phyloP scores from a whole-genome alignment of 2,888 invertebrate genomes.

The Chirona hameri region DNA sequence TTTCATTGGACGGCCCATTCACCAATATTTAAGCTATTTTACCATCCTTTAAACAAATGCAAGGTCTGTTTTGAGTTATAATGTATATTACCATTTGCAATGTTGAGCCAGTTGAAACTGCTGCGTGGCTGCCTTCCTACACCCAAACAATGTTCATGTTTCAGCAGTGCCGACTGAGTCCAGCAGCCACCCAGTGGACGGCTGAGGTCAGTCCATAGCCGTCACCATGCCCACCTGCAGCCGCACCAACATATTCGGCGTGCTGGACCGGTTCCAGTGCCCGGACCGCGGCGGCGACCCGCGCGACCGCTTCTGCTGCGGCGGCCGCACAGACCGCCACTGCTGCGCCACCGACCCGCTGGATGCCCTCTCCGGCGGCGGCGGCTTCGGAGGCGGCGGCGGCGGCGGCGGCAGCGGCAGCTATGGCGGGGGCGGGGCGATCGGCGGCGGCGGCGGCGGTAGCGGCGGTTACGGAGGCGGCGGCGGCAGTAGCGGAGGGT shows the following conservation, averaged over 20 bases:
- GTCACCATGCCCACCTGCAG: neutral
- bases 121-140: too few relatives aligned
- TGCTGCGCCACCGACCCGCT: conserved; percentile 30
- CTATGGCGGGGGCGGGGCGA: neutral
- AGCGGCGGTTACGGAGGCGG: neutral
- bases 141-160: too few relatives aligned
- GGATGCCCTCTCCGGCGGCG: conserved; percentile 32
- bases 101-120: too few relatives aligned
- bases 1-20: too few relatives aligned
- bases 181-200: too few relatives aligned
- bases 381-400: conserved; percentile 29
- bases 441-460: neutral
- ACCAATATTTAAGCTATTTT: too few relatives aligned
- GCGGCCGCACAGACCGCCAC: conserved; percentile 30
- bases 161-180: too few relatives aligned
- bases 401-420: conserved; percentile 31
- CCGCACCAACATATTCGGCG: neutral
- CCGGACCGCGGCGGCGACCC: conserved; percentile 29
- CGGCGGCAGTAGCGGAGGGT: neutral
- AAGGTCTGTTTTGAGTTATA: too few relatives aligned
- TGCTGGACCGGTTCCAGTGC: conserved; percentile 27
- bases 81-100: too few relatives aligned
- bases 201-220: too few relatives aligned
- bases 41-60: too few relatives aligned
- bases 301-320: conserved; percentile 30